Evolutionary conservation across 2,797 vertebrate genomes (phyloP).

Genomic region (Acrossocheilus wenchowensis): DNA sequence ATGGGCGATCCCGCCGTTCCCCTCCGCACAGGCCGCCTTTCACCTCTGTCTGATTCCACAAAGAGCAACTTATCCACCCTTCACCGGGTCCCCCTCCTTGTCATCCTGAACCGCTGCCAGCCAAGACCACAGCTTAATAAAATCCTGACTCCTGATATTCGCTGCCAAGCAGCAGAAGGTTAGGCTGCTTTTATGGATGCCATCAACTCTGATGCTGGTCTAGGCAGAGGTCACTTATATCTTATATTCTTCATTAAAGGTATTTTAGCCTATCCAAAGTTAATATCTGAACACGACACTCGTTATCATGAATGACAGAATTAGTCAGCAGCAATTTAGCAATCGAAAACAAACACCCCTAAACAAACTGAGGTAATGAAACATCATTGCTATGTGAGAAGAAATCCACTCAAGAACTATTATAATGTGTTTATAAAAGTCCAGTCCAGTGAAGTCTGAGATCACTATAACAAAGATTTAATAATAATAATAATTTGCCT

Average conservation of each 20-base stretch:
- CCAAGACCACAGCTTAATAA: constrained; percentile 77
- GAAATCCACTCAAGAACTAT: not conserved
- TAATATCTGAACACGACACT: not conserved
- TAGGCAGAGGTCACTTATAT: constrained; percentile 63
- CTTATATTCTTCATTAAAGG: not conserved
- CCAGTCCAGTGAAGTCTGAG: not conserved
- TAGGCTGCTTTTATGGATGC: not conserved
- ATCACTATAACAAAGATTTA: not conserved
- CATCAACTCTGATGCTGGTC: not conserved
- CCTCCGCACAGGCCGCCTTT: constrained; percentile 78
- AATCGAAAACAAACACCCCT: not conserved
- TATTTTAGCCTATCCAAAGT: not conserved
- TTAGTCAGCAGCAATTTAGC: not conserved
- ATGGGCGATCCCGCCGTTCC: constrained; percentile 75
- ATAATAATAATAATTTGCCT: not conserved
- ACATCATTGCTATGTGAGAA: not conserved
- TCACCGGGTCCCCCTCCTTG: constrained; percentile 51
- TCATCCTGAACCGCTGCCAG: constrained; percentile 77
- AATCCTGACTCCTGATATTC: constrained; percentile 61
- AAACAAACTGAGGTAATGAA: not conserved
- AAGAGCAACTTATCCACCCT: constrained; percentile 85
- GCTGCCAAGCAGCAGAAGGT: constrained; percentile 47
- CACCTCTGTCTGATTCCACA: constrained; percentile 84
- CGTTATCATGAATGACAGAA: not conserved
- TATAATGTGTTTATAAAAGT: not conserved